Evolutionary conservation across 2,888 invertebrate species (phyloP).

Genomic region (Mythimna vitellina): DNA sequence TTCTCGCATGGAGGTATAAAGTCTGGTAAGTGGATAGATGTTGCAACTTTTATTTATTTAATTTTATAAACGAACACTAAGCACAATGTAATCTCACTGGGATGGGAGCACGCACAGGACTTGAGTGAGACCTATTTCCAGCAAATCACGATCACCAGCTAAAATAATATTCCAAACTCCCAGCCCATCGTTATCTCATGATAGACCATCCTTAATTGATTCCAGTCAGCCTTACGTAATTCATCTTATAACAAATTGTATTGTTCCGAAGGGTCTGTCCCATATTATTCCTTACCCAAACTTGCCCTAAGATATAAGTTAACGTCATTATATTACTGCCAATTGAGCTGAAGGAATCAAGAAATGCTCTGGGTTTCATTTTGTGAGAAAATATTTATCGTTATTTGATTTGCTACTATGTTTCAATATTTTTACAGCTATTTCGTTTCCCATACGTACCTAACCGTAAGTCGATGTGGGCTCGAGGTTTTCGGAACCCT

Average conservation of each 20-base stretch:
- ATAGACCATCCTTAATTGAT: conserved; percentile 66
- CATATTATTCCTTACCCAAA: conserved; percentile 14
- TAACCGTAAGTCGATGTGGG: neutral
- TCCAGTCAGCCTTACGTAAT: conserved; percentile 47
- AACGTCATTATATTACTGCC: conserved; percentile 31
- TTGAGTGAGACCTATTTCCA: neutral
- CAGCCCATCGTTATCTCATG: conserved; percentile 32
- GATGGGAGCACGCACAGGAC: neutral
- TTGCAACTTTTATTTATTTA: too few relatives aligned
- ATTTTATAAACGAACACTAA: too few relatives aligned
- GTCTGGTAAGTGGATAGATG: too few relatives aligned
- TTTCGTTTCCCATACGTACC: neutral
- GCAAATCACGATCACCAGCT: neutral
- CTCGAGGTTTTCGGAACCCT: neutral
- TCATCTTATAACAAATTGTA: conserved; percentile 56
- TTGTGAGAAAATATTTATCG: conserved; percentile 33
- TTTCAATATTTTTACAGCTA: conserved; percentile 33
- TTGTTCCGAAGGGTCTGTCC: conserved; percentile 45
- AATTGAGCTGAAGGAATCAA: conserved; percentile 40
- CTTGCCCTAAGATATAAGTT: conserved; percentile 36
- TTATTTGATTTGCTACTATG: conserved; percentile 42
- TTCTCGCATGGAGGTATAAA: too few relatives aligned
- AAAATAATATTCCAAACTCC: conserved; percentile 32
- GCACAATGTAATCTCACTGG: too few relatives aligned
- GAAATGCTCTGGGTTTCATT: conserved; percentile 16